Evolutionary conservation across 2,113 vertebrate genomes (phyloP), one percentile per base, ranked within the genome.

Genomic region (Pyrgilauda ruficollis): DNA sequence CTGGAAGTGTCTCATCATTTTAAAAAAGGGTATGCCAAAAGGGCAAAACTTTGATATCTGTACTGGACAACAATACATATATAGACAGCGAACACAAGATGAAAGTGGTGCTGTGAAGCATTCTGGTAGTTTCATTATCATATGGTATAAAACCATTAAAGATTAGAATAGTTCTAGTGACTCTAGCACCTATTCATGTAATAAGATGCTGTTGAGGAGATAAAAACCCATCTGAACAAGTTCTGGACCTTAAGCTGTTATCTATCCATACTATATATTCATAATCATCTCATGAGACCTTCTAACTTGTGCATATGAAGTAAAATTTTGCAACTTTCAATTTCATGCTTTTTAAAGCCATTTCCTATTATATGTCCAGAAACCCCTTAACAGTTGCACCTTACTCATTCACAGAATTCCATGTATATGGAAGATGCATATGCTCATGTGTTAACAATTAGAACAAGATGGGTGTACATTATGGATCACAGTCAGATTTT

Each of bases 311-410:
- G 10, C 20, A 69, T 68, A 30, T n/a, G 52, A 85, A 77, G 26
- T 43, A 80, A 90, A 76, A 74, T 33, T 66, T 68, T 17, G 1
- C 26, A 62, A 9, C 22, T 56, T 89, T 52, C 5, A 64, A 46
- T 62, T 73, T 76, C 39, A 67, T 0, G 1, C 3, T 35, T 73
- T 83, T 84, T 55, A 27, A 73, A 84, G 59, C 4, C 0, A 0
- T 61, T 82, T 87, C 10, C 20, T 58, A 9, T 21, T 66, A 21
- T 21, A 43, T 30, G 27, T 62, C 49, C n/a, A 66, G 28, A 83
- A 75, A 69, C 10, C 17, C 59, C 26, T 73, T 73, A 33, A 30
- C 5, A 58, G 50, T 20, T 79, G 11, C 6, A 19, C 5, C 73
- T 94, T 55, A 85, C 19, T 33, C 10, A 22, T 44, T 85, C 23